A percentile compares a stretch with the other conserved stretches of the same genome.
phyloP scores from a whole-genome alignment of 2,797 vertebrate genomes.

The Gallinago stenura region DNA sequence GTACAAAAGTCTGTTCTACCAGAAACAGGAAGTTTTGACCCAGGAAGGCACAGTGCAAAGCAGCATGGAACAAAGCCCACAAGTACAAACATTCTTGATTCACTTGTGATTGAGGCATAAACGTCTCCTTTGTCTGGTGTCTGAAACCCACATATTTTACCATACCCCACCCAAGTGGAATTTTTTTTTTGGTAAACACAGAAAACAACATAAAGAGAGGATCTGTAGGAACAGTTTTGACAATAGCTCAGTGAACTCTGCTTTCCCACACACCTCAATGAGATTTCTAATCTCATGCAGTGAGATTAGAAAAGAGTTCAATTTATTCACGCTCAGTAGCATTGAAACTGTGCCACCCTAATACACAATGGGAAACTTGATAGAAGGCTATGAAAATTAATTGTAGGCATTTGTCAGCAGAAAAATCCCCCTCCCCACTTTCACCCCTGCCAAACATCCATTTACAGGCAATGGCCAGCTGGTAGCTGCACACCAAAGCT shows the following conservation, averaged over 20 bases:
- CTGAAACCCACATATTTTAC: background rate
- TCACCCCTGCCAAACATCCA: background rate
- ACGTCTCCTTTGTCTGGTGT: background rate
- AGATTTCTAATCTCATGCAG: background rate
- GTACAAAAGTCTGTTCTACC: background rate
- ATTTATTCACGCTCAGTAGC: background rate
- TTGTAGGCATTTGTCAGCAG: background rate
- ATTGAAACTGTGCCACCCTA: background rate
- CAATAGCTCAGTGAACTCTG: background rate
- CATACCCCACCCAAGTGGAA: background rate
- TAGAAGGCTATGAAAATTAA: background rate
- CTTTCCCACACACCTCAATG: background rate
- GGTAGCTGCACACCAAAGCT: background rate
- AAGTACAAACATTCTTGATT: background rate
- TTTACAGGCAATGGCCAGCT: background rate
- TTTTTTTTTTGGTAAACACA: background rate
- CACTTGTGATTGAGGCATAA: background rate
- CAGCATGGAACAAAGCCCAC: background rate
- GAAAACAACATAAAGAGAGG: background rate
- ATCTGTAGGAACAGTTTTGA: background rate
- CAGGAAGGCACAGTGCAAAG: background rate
- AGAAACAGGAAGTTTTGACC: background rate
- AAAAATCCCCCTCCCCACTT: background rate
- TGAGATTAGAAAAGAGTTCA: background rate
- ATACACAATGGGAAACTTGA: background rate